Evolutionary conservation across 2,797 vertebrate genomes (phyloP).

Genomic region (Buceros bicornis): DNA sequence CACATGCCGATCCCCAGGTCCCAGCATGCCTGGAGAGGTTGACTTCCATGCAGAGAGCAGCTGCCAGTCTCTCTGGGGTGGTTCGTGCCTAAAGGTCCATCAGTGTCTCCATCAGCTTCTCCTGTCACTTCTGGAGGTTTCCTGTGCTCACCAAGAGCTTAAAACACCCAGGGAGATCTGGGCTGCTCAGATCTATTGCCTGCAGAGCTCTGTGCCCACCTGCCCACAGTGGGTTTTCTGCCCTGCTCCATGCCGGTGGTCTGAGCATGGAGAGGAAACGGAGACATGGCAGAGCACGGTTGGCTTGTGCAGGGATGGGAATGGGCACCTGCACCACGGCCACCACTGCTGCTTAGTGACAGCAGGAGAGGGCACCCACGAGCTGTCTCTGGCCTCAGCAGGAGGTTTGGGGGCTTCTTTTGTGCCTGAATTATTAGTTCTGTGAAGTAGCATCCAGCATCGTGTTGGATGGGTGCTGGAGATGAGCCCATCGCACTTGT

Average conservation of each 20-base stretch:
- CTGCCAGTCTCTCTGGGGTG: background rate
- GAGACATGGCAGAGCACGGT: accelerated
- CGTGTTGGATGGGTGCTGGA: background rate
- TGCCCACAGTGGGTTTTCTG: background rate
- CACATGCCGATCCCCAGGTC: background rate
- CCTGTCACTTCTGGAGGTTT: background rate
- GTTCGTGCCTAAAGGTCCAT: background rate
- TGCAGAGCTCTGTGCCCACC: accelerated
- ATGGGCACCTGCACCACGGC: background rate
- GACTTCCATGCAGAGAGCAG: accelerated
- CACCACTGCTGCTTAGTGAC: background rate
- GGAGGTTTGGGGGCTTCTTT: accelerated
- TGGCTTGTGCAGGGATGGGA: accelerated
- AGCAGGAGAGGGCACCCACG: slow-evolving; percentile 50
- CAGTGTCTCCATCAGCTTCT: background rate
- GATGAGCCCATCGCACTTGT: accelerated
- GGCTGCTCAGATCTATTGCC: background rate
- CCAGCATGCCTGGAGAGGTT: background rate
- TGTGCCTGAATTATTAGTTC: background rate
- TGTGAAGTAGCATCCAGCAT: accelerated
- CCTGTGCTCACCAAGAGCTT: background rate
- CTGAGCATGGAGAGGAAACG: accelerated
- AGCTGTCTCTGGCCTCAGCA: background rate
- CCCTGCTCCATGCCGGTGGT: accelerated
- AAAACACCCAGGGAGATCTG: background rate